A percentile compares a stretch with the other conserved stretches of the same genome.
These are phyloP conservation scores for Ameiurus melas DNA, from an alignment of 2,113 vertebrate species.

Conservation along the genomic window DNA sequence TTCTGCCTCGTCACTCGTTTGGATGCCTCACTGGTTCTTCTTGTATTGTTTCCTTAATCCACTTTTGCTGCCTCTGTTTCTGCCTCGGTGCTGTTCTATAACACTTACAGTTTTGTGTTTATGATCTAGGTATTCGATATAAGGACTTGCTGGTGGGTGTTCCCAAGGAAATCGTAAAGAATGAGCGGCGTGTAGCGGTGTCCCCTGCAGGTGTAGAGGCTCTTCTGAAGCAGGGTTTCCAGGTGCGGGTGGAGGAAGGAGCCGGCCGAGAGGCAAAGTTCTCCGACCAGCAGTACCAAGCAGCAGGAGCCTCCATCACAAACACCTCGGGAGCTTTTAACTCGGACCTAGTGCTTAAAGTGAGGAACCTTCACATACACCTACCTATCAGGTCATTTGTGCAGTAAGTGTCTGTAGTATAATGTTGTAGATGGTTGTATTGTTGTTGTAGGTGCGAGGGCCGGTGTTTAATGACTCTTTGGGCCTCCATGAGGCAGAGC, in stretches of 20 bases:
- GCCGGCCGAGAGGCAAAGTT: conserved; percentile 73
- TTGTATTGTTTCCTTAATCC: neutral
- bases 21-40: neutral
- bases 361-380: conserved; percentile 5
- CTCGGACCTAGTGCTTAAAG: conserved; percentile 74
- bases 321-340: conserved; percentile 64
- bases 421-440: neutral
- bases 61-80: neutral
- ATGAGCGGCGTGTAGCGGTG: conserved; percentile 70
- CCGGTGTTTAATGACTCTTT: conserved; percentile 66
- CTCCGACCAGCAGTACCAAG: conserved; percentile 69
- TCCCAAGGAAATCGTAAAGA: conserved; percentile 69
- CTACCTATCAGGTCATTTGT: neutral
- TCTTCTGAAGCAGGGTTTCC: conserved; percentile 75
- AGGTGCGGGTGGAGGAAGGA: conserved; percentile 70
- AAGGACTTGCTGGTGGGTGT: conserved; percentile 72
- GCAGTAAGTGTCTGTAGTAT: neutral
- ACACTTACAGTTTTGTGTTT: conserved; percentile 20
- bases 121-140: conserved; percentile 61
- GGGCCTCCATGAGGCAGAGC: conserved; percentile 83
- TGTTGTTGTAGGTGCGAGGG: conserved; percentile 64
- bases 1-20: neutral
- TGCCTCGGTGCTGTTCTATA: neutral
- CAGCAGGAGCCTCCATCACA: conserved; percentile 66
- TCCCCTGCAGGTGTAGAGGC: conserved; percentile 68